Evolutionary conservation across 2,113 vertebrate species (phyloP).

Genomic region (Penelope pileata): DNA sequence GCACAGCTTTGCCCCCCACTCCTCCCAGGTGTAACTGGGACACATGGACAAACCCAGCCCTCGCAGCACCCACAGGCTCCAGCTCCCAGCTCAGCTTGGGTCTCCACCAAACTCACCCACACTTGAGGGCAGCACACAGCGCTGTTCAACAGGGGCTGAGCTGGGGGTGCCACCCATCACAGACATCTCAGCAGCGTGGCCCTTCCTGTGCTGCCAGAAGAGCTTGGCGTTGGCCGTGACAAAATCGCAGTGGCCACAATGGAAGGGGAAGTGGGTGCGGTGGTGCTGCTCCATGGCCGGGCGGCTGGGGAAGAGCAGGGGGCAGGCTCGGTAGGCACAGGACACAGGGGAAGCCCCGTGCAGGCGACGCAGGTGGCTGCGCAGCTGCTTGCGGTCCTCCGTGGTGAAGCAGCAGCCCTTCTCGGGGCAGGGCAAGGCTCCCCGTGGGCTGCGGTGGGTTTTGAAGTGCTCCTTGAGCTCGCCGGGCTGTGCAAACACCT

Average conservation of each 20-base stretch:
- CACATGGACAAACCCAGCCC: background rate
- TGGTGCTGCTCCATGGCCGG: conserved; percentile 82
- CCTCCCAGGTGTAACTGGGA: background rate
- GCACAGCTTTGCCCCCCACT: background rate
- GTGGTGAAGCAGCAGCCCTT: conserved; percentile 74
- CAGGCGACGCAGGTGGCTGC: conserved; percentile 69
- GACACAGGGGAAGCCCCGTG: conserved; percentile 72
- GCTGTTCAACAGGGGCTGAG: background rate
- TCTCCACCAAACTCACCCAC: background rate
- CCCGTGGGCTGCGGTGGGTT: conserved; percentile 33
- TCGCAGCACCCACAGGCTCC: background rate
- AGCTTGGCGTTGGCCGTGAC: conserved; percentile 78
- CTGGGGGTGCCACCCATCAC: rapidly evolving
- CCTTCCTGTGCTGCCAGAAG: conserved; percentile 78
- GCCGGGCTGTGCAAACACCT: conserved; percentile 66
- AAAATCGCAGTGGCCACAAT: conserved; percentile 81
- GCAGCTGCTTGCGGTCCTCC: conserved; percentile 72
- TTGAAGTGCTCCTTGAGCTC: conserved; percentile 84
- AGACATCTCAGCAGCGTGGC: background rate
- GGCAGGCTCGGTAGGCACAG: conserved; percentile 79
- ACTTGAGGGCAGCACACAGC: background rate
- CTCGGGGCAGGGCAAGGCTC: conserved; percentile 74
- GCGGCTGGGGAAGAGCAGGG: conserved; percentile 73
- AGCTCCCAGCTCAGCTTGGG: no score
- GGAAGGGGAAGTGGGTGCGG: conserved; percentile 82